Evolutionary conservation across 2,888 invertebrate genomes (phyloP).

Genomic region (Troides helena): DNA sequence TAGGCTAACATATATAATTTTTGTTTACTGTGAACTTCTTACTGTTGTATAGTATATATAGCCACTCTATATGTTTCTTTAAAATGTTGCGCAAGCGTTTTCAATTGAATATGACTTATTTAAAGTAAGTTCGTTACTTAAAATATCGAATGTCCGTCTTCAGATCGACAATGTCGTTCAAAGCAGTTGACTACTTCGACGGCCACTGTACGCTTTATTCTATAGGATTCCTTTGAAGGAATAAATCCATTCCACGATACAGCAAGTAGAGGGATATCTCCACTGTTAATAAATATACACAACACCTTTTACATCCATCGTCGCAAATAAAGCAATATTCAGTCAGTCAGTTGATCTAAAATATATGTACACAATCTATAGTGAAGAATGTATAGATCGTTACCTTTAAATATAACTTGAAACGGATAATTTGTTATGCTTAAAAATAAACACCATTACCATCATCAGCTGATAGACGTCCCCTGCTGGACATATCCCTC

Average conservation of each 20-base stretch:
- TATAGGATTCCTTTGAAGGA: constrained; percentile 23
- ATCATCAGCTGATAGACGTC: too few relatives aligned
- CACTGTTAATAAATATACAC: neutral
- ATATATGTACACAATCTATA: too few relatives aligned
- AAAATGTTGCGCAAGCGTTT: constrained; percentile 39
- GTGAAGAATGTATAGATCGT: too few relatives aligned
- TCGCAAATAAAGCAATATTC: too few relatives aligned
- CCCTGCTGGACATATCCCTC: too few relatives aligned
- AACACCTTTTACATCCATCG: neutral
- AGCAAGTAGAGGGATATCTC: neutral
- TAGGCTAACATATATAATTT: too few relatives aligned
- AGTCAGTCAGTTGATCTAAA: too few relatives aligned
- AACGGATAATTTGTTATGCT: too few relatives aligned
- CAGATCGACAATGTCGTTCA: constrained; percentile 49
- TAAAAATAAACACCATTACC: too few relatives aligned
- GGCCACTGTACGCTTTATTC: constrained; percentile 13
- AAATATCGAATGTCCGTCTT: constrained; percentile 49
- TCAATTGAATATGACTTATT: constrained; percentile 51
- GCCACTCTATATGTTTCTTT: constrained; percentile 15
- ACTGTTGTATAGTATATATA: neutral
- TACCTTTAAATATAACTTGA: too few relatives aligned
- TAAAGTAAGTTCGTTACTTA: constrained; percentile 56
- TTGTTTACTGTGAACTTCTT: too few relatives aligned
- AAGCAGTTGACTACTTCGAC: constrained; percentile 40
- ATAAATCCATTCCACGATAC: constrained; percentile 1